Evolutionary conservation across 2,888 invertebrate species (phyloP), one percentile per base, ranked within the genome.

Genomic region (Morpho deidamia): DNA sequence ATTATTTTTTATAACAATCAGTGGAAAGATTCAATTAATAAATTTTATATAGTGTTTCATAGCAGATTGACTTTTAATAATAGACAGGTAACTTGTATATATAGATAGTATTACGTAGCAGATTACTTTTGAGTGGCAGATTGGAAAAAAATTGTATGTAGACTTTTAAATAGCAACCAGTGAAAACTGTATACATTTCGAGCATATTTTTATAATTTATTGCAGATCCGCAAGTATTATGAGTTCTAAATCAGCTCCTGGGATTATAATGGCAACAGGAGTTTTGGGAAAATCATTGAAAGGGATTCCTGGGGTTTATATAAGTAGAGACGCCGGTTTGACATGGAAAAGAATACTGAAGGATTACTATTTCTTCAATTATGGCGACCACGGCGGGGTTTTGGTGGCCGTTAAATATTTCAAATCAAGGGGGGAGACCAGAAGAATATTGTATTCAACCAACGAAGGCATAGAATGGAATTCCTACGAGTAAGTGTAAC

Each of bases 351-450:
- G 95, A 76, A 94, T 95, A 48, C 83, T 96, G 5, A 93, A 94
- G 69, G 96, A 95, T 61, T 93, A 95, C 69, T 95, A 95, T 71
- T 94, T 95, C 80, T 96, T 96, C 80, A 95, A 95, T 70, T 94
- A 96, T 84, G 97, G 97, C 2, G 97, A 98, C 82, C 96, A 97
- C 72, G 97, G 97, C 0, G 97, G 97, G 12, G 91, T 97, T 0
- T 78, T 97, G 32, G 94, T 97, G 0, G 97, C 97, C 0, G 96
- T 96, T 0, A 94, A 94, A 69, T 95, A 95, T 72, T 95, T 93
- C 78, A 95, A 94, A 74, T 91, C 92, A 0, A 91, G 93, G 50
- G 95, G 94, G 1, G 94, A 95, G 75, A 97, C 97, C 0, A 91
- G 94, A 61, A 92, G 94, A 68, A 91, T 98, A 49, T 81, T 94